A percentile compares a stretch with the other conserved stretches of the same genome.
Evolutionary conservation across 2,113 vertebrate genomes (phyloP).

Genomic region (Carettochelys insculpta): DNA sequence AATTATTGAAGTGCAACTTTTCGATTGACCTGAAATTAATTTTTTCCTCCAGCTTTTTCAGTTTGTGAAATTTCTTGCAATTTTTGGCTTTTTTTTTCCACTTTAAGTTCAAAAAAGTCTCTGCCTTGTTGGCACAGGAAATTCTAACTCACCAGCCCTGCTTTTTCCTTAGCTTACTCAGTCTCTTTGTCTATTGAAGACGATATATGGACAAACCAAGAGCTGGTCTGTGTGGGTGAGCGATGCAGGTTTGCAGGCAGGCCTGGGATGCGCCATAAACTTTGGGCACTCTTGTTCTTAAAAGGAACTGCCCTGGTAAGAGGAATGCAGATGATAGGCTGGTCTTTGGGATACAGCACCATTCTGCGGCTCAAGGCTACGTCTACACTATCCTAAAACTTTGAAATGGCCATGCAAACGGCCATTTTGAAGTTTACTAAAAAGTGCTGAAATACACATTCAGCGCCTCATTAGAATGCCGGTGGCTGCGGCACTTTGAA

Average conservation of each 20-base stretch:
- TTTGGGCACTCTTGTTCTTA: neutral
- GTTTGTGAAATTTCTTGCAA: neutral
- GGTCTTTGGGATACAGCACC: neutral
- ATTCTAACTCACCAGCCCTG: neutral
- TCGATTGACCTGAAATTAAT: too few relatives aligned
- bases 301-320: neutral
- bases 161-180: neutral
- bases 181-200: neutral
- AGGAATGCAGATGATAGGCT: neutral
- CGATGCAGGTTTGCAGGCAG: neutral
- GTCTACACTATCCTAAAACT: too few relatives aligned
- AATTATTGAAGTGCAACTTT: neutral
- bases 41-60: neutral
- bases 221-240: neutral
- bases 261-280: neutral
- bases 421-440: too few relatives aligned
- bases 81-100: neutral
- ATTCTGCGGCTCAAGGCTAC: neutral
- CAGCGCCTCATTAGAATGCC: too few relatives aligned
- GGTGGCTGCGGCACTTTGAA: too few relatives aligned
- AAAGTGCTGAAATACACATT: too few relatives aligned
- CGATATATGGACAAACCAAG: neutral
- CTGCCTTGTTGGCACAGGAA: neutral
- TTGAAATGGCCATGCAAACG: too few relatives aligned
- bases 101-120: neutral